Evolutionary conservation across 2,888 invertebrate genomes (phyloP), one percentile per base, ranked within the genome.

Genomic region (Netelia virgata): DNA sequence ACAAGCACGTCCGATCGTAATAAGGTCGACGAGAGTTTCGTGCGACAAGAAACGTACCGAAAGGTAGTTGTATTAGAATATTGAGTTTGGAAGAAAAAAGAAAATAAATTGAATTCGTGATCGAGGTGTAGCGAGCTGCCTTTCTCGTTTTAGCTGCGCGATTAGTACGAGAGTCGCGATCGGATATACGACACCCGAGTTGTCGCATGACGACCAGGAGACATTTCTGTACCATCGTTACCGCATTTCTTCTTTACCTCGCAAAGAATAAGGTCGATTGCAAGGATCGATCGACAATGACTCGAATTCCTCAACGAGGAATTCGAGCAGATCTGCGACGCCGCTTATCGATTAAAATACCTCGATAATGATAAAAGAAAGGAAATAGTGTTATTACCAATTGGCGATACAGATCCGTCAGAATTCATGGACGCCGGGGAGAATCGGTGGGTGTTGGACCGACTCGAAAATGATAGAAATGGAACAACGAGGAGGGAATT

Each of bases 261-360:
- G 18, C 8, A 6, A 16, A 57, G 6, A 23, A 16, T 14, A 11
- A 9, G 0, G 47, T 20, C 16, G 18, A 41, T 23, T 16, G 43
- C 20, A 14, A 5, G 20, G 23, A 11, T 23, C 23, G 11, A n/a
- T 47, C 6, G 16, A 16, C n/a, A 10, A n/a, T n/a, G n/a, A n/a
- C n/a, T n/a, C n/a, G n/a, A n/a, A n/a, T n/a, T n/a, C n/a, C n/a
- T 8, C 3, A 11, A 36, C 36, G 11, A 16, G 3, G 47, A 14
- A n/a, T 28, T 59, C 23, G 10, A 50, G 20, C 61, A 68, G 8
- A 20, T 69, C 10, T 81, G 81, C 63, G 74, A 75, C 20, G 8
- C 14, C 0, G 14, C 18, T 10, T 81, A 81, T 59, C 47, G 9
- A 11, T 6, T 18, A 43, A 68, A 47, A 16, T 76, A 76, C 14